These are phyloP conservation scores for Hoplodrina blanda DNA, from an alignment of 2,888 invertebrate species.

Conservation along the genomic window DNA sequence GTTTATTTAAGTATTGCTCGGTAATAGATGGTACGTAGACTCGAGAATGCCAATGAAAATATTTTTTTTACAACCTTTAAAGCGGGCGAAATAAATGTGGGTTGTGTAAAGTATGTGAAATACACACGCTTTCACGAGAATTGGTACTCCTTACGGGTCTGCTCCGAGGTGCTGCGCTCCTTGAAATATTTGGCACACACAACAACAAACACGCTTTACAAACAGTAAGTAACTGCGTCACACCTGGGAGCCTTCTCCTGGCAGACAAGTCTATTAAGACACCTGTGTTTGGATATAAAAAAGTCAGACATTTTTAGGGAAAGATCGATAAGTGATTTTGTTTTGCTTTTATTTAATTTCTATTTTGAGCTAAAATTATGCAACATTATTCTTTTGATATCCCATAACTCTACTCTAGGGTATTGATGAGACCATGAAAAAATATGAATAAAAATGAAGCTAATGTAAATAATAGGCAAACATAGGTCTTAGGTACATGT, in stretches of 20 bases:
- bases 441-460: no score
- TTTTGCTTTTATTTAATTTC: no score
- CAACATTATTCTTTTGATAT: no score
- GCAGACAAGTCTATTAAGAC: neutral
- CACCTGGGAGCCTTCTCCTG: neutral
- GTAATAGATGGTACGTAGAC: constrained; percentile 61
- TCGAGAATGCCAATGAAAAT: constrained; percentile 56
- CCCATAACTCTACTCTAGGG: no score
- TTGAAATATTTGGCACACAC: constrained; percentile 42
- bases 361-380: no score
- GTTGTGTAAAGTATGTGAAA: constrained; percentile 42
- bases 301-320: no score
- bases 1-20: constrained; percentile 71
- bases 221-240: neutral
- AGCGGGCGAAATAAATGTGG: constrained; percentile 37
- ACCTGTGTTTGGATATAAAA: neutral
- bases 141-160: constrained; percentile 29
- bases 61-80: constrained; percentile 56
- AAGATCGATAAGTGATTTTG: no score
- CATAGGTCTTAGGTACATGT: no score
- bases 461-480: no score
- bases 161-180: constrained; percentile 25
- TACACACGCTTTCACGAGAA: constrained; percentile 32
- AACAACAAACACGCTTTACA: constrained; percentile 10
- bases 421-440: no score